phyloP scores from a whole-genome alignment of 1,140 invertebrate species.

The Lepidurus couesii region DNA sequence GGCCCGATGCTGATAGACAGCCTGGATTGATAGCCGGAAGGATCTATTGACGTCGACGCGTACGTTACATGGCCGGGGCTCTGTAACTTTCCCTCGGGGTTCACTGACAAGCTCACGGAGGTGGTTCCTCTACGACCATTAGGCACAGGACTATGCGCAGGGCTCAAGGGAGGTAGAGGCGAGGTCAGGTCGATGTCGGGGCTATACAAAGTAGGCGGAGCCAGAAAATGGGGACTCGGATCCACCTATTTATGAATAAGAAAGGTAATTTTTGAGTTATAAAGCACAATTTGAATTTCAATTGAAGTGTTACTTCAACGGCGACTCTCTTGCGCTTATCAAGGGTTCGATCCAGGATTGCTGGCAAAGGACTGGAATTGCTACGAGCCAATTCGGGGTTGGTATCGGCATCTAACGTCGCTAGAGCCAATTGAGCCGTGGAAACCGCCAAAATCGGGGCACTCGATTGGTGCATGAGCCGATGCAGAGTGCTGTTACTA shows the following conservation, averaged over 20 bases:
- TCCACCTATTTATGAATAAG: neutral
- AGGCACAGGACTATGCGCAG: neutral
- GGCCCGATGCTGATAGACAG: neutral
- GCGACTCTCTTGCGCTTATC: neutral
- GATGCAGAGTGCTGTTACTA: neutral
- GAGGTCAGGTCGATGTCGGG: constrained; percentile 3
- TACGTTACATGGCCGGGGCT: neutral
- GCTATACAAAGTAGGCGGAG: neutral
- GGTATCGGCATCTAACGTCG: neutral
- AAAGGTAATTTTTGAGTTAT: neutral
- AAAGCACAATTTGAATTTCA: neutral
- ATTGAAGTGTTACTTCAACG: neutral
- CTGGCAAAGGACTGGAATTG: constrained; percentile 32
- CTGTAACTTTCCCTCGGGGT: neutral
- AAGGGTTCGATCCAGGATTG: constrained; percentile 27
- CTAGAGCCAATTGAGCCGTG: neutral
- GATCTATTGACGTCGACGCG: neutral
- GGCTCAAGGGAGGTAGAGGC: neutral
- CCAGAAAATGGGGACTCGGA: neutral
- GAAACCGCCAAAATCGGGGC: neutral
- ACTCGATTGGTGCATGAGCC: neutral
- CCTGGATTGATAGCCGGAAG: neutral
- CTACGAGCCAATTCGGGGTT: constrained; percentile 43
- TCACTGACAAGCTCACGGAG: neutral
- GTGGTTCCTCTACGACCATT: neutral